Evolutionary conservation across 2,888 invertebrate genomes (phyloP).

Genomic region (Anagyrus pseudococci): DNA sequence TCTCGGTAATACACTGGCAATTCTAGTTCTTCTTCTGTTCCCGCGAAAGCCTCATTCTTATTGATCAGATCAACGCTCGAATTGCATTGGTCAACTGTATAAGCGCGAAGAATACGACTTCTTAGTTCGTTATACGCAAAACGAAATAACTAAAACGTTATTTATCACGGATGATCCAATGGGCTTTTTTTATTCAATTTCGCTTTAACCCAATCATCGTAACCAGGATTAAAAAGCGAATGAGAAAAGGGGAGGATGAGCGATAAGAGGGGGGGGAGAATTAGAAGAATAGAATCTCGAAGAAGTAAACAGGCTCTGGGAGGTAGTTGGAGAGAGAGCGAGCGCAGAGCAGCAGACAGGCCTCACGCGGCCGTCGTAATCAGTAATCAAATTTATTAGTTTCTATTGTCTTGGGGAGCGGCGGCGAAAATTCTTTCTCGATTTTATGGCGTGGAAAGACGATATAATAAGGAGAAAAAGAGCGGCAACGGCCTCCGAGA

Average conservation of each 20-base stretch:
- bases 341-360: too few relatives aligned
- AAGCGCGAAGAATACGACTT: too few relatives aligned
- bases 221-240: neutral
- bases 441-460: slow-evolving; percentile 63
- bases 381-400: slow-evolving; percentile 63
- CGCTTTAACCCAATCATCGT: neutral
- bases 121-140: too few relatives aligned
- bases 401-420: slow-evolving; percentile 60
- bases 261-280: neutral
- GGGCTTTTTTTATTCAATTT: too few relatives aligned
- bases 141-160: too few relatives aligned
- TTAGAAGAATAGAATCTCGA: neutral
- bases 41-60: too few relatives aligned
- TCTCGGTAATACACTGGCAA: neutral
- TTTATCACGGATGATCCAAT: too few relatives aligned
- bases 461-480: slow-evolving; percentile 60
- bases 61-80: too few relatives aligned
- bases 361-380: slow-evolving; percentile 55
- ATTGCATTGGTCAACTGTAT: too few relatives aligned
- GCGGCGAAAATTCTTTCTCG: slow-evolving; percentile 60
- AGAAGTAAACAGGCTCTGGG: slow-evolving; percentile 21
- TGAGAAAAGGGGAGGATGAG: neutral
- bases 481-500: slow-evolving; percentile 51
- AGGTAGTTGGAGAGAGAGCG: neutral
- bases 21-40: neutral